Evolutionary conservation across 2,888 invertebrate genomes (phyloP).

Genomic region (Embidobia sp.): DNA sequence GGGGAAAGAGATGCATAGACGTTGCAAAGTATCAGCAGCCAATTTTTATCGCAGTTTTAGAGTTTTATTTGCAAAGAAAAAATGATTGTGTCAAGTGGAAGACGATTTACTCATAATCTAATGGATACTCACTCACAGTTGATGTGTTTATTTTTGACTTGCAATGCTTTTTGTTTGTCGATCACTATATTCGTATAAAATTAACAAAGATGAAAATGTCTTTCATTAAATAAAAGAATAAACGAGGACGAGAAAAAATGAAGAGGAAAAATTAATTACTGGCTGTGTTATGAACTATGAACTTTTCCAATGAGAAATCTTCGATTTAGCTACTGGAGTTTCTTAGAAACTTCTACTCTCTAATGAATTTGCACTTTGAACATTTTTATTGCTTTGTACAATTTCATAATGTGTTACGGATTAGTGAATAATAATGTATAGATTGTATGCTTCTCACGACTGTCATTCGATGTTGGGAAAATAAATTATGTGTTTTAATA

Average conservation of each 20-base stretch:
- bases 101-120: neutral
- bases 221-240: too few species aligned
- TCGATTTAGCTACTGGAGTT: constrained; percentile 9
- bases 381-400: neutral
- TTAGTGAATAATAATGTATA: too few species aligned
- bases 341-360: constrained; percentile 4
- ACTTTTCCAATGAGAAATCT: constrained; percentile 8
- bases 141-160: too few species aligned
- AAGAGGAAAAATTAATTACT: constrained; percentile 4
- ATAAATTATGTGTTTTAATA: too few species aligned
- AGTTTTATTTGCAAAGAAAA: neutral
- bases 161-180: too few species aligned
- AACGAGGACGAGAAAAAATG: too few species aligned
- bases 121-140: too few species aligned
- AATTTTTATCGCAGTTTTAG: constrained; percentile 1
- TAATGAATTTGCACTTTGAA: constrained; percentile 17
- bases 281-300: constrained; percentile 2
- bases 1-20: neutral
- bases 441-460: too few species aligned
- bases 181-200: neutral
- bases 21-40: neutral
- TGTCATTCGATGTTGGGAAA: too few species aligned
- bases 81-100: constrained; percentile 4
- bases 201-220: neutral
- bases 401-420: neutral